Evolutionary conservation across 2,888 invertebrate genomes (phyloP).

Genomic region (Cephus pygmeus): DNA sequence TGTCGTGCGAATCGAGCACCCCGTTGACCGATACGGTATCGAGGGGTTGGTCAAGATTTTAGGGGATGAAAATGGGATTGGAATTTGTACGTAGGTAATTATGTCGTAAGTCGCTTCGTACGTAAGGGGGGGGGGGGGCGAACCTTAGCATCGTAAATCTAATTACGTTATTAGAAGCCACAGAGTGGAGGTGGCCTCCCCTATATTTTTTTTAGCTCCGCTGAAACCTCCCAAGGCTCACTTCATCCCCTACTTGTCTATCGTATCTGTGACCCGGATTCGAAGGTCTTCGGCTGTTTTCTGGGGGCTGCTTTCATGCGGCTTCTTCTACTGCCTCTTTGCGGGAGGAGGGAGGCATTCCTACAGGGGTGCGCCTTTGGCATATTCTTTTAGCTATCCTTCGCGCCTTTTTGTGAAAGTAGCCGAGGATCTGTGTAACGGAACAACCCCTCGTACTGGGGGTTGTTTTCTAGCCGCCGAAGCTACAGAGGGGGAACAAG

Average conservation of each 20-base stretch:
- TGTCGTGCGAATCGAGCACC: neutral
- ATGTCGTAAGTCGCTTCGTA: neutral
- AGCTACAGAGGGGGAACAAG: neutral
- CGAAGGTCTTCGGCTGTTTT: conserved; percentile 32
- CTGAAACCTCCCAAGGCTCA: neutral
- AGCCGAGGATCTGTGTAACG: neutral
- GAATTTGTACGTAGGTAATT: neutral
- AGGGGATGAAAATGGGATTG: neutral
- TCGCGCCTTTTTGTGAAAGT: neutral
- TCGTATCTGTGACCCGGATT: conserved; percentile 41
- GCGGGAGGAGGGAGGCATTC: neutral
- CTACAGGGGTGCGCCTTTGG: neutral
- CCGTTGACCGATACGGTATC: neutral
- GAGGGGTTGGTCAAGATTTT: neutral
- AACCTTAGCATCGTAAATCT: conserved; percentile 39
- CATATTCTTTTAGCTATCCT: neutral
- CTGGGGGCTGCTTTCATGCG: neutral
- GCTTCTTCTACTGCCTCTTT: neutral
- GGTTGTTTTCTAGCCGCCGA: neutral
- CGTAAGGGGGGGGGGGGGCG: neutral
- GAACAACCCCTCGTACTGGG: neutral
- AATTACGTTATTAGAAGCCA: conserved; percentile 64
- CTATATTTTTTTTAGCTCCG: neutral
- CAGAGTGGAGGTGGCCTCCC: conserved; percentile 37
- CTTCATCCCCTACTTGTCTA: conserved; percentile 12